These are phyloP conservation scores for Emydoidea blandingii DNA, from an alignment of 2,797 vertebrate species.

Conservation along the genomic window DNA sequence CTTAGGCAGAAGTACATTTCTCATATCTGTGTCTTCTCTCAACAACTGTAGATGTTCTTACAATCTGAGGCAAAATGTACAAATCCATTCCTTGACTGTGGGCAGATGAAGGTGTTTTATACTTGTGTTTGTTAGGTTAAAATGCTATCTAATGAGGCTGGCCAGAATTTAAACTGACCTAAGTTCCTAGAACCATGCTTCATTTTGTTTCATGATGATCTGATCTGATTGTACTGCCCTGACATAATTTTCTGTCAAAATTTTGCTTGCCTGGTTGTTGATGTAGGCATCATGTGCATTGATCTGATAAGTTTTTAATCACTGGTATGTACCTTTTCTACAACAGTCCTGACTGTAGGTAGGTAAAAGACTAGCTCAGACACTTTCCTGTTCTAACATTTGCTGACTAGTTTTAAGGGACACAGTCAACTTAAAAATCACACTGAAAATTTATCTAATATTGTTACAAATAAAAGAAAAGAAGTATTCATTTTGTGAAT, in stretches of 20 bases:
- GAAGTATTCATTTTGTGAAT: neutral
- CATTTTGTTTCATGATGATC: conserved; percentile 17
- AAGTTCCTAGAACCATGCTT: conserved; percentile 30
- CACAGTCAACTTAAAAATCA: neutral
- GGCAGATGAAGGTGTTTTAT: neutral
- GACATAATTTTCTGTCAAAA: conserved; percentile 44
- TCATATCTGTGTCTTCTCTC: neutral
- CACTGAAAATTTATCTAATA: neutral
- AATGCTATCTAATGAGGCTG: conserved; percentile 39
- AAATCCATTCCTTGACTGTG: neutral
- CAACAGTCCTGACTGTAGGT: neutral
- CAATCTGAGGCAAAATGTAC: rapidly evolving
- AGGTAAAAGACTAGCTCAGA: conserved; percentile 14
- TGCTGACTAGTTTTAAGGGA: neutral
- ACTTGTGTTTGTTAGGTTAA: conserved; percentile 12
- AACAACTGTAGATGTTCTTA: neutral
- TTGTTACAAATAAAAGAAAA: neutral
- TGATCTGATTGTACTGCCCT: conserved; percentile 50
- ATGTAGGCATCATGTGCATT: conserved; percentile 27
- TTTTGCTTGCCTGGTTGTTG: conserved; percentile 54
- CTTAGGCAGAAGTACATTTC: neutral
- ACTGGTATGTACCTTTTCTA: conserved; percentile 48
- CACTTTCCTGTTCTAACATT: neutral
- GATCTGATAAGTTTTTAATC: conserved; percentile 67
- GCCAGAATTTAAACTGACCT: conserved; percentile 17